Evolutionary conservation across 2,113 vertebrate species (phyloP).

Genomic region (Seriola aureovittata): DNA sequence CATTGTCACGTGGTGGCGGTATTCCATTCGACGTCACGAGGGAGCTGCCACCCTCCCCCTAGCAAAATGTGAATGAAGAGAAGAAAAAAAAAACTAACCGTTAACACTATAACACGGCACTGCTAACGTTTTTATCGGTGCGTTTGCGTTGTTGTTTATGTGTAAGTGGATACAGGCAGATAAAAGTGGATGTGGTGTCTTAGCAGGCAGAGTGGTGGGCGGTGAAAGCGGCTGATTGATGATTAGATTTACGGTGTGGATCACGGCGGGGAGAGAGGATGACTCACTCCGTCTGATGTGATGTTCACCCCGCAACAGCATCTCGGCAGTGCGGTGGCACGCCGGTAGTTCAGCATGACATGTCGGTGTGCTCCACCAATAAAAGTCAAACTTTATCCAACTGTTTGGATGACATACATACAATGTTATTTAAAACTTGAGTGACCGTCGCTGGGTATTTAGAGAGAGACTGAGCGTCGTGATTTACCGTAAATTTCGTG

Average conservation of each 20-base stretch:
- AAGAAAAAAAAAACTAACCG: slow-evolving; percentile 1
- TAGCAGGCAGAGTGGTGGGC: slow-evolving; percentile 40
- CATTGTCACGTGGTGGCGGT: slow-evolving; percentile 75
- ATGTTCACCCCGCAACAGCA: slow-evolving; percentile 79
- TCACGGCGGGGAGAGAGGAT: slow-evolving; percentile 77
- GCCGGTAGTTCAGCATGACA: slow-evolving; percentile 52
- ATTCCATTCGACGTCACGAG: slow-evolving; percentile 69
- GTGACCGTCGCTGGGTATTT: slow-evolving; percentile 33
- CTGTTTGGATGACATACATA: not conserved
- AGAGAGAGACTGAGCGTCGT: slow-evolving; percentile 62
- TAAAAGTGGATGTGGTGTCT: not conserved
- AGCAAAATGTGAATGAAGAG: slow-evolving; percentile 51
- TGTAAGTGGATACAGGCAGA: rapidly evolving
- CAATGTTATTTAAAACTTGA: slow-evolving; percentile 38
- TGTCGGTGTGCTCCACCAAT: slow-evolving; percentile 17
- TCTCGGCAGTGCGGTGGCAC: slow-evolving; percentile 78
- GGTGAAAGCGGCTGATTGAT: slow-evolving; percentile 68
- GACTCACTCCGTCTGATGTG: slow-evolving; percentile 82
- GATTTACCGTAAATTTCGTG: slow-evolving; percentile 81
- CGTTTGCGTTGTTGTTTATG: rapidly evolving
- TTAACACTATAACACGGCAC: slow-evolving; percentile 3
- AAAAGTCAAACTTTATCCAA: slow-evolving; percentile 65
- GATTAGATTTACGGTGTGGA: slow-evolving; percentile 77
- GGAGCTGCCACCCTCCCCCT: not conserved
- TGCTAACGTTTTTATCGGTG: not conserved